phyloP scores from a whole-genome alignment of 2,113 vertebrate genomes.

The Colinus virginianus region DNA sequence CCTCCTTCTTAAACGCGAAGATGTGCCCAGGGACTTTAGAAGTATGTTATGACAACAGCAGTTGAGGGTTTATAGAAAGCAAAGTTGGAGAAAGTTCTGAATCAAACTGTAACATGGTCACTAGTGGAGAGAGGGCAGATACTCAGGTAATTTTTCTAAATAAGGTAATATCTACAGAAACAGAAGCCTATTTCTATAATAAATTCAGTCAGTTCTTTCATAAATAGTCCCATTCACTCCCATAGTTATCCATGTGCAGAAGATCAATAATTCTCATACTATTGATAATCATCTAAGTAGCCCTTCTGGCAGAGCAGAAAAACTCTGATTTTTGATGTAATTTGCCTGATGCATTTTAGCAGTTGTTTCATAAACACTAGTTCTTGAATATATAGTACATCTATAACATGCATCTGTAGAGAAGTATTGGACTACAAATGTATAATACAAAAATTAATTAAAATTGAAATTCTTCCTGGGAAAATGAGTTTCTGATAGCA shows the following conservation, averaged over 20 bases:
- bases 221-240: not conserved
- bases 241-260: not conserved
- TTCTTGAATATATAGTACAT: not conserved
- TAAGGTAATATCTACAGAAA: not conserved
- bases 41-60: not conserved
- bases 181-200: not conserved
- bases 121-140: not conserved
- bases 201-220: not conserved
- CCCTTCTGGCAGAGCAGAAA: not conserved
- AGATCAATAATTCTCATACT: not conserved
- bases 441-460: not conserved
- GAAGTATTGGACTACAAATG: not conserved
- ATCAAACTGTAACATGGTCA: not conserved
- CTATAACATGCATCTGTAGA: not conserved
- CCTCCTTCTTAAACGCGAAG: not conserved
- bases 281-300: not conserved
- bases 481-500: not conserved
- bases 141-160: not conserved
- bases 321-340: not conserved
- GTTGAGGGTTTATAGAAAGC: not conserved
- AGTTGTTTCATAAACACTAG: not conserved
- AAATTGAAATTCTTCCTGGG: not conserved
- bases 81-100: not conserved
- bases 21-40: accelerated
- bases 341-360: not conserved